These are phyloP conservation scores for Eulemur albifrons DNA, from an alignment of 2,797 vertebrate genomes.

Conservation along the genomic window DNA sequence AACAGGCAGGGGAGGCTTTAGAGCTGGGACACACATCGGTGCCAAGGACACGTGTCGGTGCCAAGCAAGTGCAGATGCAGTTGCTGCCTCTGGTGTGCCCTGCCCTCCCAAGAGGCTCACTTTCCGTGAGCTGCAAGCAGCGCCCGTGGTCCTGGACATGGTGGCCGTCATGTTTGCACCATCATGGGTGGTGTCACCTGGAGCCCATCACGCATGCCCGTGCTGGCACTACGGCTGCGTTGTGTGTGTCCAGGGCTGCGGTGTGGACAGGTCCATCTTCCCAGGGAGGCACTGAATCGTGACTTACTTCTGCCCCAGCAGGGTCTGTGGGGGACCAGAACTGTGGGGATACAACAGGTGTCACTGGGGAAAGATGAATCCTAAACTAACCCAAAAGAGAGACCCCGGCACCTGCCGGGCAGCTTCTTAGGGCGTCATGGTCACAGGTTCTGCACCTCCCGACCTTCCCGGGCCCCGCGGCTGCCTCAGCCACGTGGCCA, in stretches of 20 bases:
- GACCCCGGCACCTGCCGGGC: accelerated
- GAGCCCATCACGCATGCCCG: accelerated
- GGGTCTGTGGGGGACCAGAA: neutral
- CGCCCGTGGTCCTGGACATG: accelerated
- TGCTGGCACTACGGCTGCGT: accelerated
- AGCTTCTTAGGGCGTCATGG: neutral
- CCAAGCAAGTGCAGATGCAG: accelerated
- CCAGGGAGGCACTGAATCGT: accelerated
- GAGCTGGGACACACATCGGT: accelerated
- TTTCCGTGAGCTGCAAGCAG: accelerated
- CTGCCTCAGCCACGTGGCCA: accelerated
- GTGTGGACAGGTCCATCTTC: neutral
- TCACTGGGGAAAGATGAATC: neutral
- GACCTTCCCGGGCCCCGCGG: accelerated
- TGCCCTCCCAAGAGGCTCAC: neutral
- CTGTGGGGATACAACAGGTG: accelerated
- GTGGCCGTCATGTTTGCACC: accelerated
- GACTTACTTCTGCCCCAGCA: too few relatives aligned
- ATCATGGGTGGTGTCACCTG: neutral
- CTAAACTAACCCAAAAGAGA: too few relatives aligned
- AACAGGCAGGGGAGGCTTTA: neutral
- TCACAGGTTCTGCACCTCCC: accelerated
- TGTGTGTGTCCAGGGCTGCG: neutral
- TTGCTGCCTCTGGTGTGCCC: accelerated
- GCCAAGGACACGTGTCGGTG: neutral